These are phyloP conservation scores for Schizopygopsis pylzovi DNA, from an alignment of 2,797 vertebrate species.

Conservation along the genomic window DNA sequence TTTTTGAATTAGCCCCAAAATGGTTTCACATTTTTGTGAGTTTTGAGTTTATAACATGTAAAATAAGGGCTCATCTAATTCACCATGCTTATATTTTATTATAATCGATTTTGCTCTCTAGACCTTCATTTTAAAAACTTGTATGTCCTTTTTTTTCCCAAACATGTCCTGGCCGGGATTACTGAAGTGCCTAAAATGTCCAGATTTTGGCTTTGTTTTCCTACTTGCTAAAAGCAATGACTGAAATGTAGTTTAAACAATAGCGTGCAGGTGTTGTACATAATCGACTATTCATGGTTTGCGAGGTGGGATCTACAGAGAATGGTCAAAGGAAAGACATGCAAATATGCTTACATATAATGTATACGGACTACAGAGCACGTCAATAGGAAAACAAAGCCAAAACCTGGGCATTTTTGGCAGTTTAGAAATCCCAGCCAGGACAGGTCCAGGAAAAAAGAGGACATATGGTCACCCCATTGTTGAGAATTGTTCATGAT, in stretches of 20 bases:
- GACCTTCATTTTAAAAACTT: neutral
- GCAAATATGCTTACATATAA: neutral
- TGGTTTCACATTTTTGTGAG: neutral
- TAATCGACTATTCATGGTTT: neutral
- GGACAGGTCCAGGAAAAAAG: neutral
- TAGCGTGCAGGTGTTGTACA: neutral
- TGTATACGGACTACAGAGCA: neutral
- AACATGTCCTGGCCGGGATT: neutral
- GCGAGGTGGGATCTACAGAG: neutral
- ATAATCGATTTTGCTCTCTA: neutral
- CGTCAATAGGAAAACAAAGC: neutral
- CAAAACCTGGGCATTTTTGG: neutral
- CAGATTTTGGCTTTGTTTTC: neutral
- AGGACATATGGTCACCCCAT: neutral
- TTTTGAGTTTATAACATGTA: neutral
- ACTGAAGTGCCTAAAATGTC: neutral
- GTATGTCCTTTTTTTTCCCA: neutral
- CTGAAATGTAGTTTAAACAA: neutral
- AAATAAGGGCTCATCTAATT: neutral
- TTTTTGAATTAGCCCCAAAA: neutral
- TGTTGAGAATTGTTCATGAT: neutral
- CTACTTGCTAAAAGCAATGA: neutral
- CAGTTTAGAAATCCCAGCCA: neutral
- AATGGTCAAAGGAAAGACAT: neutral
- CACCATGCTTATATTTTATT: neutral